Conservation (phyloP, 1,140 invertebrate genomes). For the Mesaphorura yosii region DNA sequence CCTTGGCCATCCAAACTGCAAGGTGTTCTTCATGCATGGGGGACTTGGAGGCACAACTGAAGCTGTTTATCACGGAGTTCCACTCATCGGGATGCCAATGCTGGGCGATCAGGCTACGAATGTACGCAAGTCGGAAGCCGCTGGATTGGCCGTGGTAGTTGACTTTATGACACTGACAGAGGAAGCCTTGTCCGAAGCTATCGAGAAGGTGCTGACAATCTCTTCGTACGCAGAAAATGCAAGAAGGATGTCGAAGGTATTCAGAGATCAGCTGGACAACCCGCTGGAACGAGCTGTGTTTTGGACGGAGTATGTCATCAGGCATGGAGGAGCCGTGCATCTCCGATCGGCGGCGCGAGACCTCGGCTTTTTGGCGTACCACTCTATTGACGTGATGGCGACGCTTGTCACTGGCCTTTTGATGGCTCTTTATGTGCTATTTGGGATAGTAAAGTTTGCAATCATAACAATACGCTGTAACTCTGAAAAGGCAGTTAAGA, state of each 20-base stretch:
- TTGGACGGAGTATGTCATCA: constrained; percentile 48
- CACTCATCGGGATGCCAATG: constrained; percentile 33
- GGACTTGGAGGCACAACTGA: constrained; percentile 37
- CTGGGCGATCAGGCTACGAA: constrained; percentile 32
- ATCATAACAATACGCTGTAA: too few species aligned
- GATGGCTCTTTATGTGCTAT: not conserved
- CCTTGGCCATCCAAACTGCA: constrained; percentile 10
- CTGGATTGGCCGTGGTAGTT: constrained; percentile 31
- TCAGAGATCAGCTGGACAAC: constrained; percentile 43
- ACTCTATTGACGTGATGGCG: constrained; percentile 42
- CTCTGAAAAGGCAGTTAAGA: too few species aligned
- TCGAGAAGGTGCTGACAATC: too few species aligned
- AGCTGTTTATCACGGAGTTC: constrained; percentile 35
- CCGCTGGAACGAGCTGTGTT: constrained; percentile 45
- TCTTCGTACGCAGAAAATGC: constrained; percentile 39
- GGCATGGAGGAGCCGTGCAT: constrained; percentile 36
- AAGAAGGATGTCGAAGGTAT: constrained; percentile 42
- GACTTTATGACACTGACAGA: constrained; percentile 25
- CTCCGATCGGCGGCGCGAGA: constrained; percentile 39
- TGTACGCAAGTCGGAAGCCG: constrained; percentile 22
- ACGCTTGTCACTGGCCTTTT: not conserved
- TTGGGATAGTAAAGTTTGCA: too few species aligned
- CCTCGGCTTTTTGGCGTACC: constrained; percentile 42
- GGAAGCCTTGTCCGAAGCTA: constrained; percentile 33
- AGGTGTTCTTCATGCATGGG: constrained; percentile 37